These are phyloP conservation scores for Eudyptes chrysolophus DNA, from an alignment of 2,113 vertebrate genomes.

Conservation along the genomic window DNA sequence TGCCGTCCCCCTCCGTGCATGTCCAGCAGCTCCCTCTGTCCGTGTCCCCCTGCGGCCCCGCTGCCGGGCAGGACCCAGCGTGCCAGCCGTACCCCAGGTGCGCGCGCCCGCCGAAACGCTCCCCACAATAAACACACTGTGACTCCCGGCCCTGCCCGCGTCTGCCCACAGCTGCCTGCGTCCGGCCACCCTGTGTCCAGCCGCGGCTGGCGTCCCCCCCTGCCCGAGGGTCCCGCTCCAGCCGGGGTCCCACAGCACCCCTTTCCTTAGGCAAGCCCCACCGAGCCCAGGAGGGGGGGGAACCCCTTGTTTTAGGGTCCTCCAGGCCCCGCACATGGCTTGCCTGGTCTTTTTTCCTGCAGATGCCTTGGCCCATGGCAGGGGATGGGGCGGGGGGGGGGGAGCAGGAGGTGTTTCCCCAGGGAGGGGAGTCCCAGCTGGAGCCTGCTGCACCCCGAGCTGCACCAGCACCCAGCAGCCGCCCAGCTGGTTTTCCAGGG, in stretches of 20 bases:
- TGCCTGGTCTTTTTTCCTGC: not conserved
- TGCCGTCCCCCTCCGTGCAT: fast-evolving
- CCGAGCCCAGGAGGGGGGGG: not conserved
- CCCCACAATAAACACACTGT: conserved; percentile 46
- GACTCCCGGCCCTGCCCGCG: not conserved
- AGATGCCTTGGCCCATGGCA: fast-evolving
- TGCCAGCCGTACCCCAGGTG: not conserved
- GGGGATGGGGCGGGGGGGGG: not conserved
- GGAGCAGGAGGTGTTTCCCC: not conserved
- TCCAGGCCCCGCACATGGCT: not conserved
- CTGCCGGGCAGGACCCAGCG: not conserved
- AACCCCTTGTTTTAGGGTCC: not conserved
- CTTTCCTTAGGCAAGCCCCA: not conserved
- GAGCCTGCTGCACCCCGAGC: not conserved
- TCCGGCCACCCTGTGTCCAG: not conserved
- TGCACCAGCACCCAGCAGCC: not conserved
- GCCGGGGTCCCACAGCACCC: fast-evolving
- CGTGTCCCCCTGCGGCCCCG: fast-evolving
- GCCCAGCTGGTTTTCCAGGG: not conserved
- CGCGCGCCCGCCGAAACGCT: not conserved
- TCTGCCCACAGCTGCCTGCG: not conserved
- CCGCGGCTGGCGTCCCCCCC: not conserved
- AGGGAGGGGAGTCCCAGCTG: not conserved
- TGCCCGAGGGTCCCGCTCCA: fast-evolving
- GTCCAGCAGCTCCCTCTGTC: not conserved